Evolutionary conservation across 2,113 vertebrate genomes (phyloP).

Genomic region (Podarcis cretensis): DNA sequence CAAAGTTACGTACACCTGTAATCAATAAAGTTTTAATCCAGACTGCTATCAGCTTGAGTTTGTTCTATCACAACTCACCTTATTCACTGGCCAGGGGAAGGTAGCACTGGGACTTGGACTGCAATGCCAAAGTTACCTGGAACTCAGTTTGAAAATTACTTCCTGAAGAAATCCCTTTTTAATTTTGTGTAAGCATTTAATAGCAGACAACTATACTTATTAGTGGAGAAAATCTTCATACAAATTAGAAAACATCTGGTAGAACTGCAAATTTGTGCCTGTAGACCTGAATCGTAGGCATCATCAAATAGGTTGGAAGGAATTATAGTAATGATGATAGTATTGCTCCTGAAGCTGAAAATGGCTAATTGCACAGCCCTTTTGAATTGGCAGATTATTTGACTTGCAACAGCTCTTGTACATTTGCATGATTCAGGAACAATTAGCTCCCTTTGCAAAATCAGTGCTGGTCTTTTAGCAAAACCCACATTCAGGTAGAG

Average conservation of each 20-base stretch:
- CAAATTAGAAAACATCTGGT: not conserved
- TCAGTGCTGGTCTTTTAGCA: not conserved
- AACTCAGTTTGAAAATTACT: not conserved
- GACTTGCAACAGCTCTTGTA: not conserved
- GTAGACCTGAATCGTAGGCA: not conserved
- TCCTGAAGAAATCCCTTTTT: not conserved
- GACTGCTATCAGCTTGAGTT: too few species aligned
- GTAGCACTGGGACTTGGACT: too few species aligned
- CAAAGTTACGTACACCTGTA: too few species aligned
- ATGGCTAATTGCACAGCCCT: constrained; percentile 1
- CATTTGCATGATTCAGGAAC: constrained; percentile 12
- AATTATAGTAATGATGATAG: constrained; percentile 19
- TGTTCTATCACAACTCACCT: too few species aligned
- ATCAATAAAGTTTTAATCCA: too few species aligned
- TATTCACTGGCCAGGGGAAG: too few species aligned
- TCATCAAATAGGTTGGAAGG: not conserved
- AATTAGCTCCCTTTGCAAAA: constrained; percentile 1
- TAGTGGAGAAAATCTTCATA: not conserved
- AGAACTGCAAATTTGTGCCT: not conserved
- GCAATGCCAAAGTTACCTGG: not conserved
- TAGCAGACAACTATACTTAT: not conserved
- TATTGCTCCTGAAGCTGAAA: constrained; percentile 5
- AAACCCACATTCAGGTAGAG: not conserved
- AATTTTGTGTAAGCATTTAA: not conserved
- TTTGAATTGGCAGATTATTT: constrained; percentile 13